phyloP scores from a whole-genome alignment of 2,113 vertebrate genomes.

The Corythornis vintsioides region DNA sequence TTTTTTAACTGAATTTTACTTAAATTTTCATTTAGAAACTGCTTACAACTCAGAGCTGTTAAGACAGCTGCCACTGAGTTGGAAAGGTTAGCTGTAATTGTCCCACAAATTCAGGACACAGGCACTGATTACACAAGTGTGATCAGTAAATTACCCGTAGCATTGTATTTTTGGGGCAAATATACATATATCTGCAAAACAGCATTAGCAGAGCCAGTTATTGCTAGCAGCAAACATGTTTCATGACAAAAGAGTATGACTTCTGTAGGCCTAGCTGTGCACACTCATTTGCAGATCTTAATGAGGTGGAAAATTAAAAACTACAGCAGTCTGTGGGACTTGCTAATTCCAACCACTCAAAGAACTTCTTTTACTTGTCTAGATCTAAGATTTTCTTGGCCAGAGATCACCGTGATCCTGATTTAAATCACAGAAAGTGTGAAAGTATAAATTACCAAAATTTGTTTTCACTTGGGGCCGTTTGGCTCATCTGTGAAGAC shows the following conservation, averaged over 20 bases:
- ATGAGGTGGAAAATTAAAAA: slow-evolving; percentile 75
- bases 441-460: neutral
- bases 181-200: neutral
- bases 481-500: slow-evolving; percentile 10
- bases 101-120: neutral
- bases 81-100: neutral
- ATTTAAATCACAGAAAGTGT: slow-evolving; percentile 23
- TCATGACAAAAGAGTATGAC: slow-evolving; percentile 34
- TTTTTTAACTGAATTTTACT: neutral
- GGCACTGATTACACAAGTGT: neutral
- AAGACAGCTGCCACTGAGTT: neutral
- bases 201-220: neutral
- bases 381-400: neutral
- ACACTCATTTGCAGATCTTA: slow-evolving; percentile 59
- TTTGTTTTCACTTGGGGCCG: slow-evolving; percentile 6
- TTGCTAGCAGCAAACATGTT: slow-evolving; percentile 20
- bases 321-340: slow-evolving; percentile 50
- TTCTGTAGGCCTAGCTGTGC: slow-evolving; percentile 35
- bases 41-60: neutral
- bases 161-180: neutral
- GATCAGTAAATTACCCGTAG: neutral
- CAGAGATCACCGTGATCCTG: neutral
- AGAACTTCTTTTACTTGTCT: slow-evolving; percentile 9
- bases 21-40: neutral
- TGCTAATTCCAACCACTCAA: slow-evolving; percentile 22